Percentiles rank a stretch among this genome's conserved stretches.
phyloP scores from a whole-genome alignment of 2,113 vertebrate species.

The Erinaceus europaeus region DNA sequence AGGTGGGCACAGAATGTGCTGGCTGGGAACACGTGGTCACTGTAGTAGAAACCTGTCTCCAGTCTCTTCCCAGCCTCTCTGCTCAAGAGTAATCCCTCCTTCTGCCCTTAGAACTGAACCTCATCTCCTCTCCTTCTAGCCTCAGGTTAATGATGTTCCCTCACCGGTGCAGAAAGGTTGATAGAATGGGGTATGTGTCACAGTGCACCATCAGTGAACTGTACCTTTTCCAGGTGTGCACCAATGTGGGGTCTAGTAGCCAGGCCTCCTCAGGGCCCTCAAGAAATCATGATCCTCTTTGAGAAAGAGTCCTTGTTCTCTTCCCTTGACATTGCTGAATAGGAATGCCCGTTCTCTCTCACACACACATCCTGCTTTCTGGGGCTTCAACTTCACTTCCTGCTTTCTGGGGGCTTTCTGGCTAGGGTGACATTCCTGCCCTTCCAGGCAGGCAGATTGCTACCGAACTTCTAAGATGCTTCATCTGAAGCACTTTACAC shows the following conservation, averaged over 20 bases:
- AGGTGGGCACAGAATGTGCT: not conserved
- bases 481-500: not conserved
- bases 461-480: not conserved
- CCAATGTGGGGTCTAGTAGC: no score
- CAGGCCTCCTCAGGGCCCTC: not conserved
- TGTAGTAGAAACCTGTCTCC: no score
- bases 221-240: no score
- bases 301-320: not conserved
- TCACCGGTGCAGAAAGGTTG: not conserved
- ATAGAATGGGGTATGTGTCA: no score
- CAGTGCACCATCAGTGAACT: no score
- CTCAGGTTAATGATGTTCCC: not conserved
- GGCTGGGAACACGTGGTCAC: fast-evolving
- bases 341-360: no score
- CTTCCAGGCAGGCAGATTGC: not conserved
- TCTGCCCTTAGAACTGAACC: no score
- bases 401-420: no score
- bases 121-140: not conserved
- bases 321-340: no score
- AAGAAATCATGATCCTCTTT: not conserved
- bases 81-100: not conserved
- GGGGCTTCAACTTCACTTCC: not conserved
- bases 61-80: not conserved
- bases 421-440: not conserved
- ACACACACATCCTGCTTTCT: not conserved